phyloP scores from a whole-genome alignment of 2,888 invertebrate species.

The Oegoconia quadripuncta region DNA sequence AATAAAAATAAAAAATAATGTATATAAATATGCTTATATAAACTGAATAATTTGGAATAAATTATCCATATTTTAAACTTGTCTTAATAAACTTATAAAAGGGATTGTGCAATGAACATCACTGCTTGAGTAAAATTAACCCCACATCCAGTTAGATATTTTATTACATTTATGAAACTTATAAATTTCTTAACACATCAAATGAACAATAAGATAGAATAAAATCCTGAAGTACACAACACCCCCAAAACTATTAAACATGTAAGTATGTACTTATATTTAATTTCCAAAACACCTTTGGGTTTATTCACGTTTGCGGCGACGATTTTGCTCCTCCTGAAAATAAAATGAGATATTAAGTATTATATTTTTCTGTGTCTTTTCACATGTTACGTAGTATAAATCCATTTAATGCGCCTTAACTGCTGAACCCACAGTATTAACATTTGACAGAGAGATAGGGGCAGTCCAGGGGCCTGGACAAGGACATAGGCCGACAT shows the following conservation, averaged over 20 bases:
- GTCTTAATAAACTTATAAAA: not conserved
- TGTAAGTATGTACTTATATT: conserved; percentile 10
- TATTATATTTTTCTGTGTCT: no score
- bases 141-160: conserved; percentile 36
- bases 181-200: conserved; percentile 21
- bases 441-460: no score
- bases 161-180: conserved; percentile 26
- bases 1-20: no score
- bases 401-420: no score
- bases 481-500: no score
- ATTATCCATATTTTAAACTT: no score
- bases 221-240: conserved; percentile 19
- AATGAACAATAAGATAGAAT: conserved; percentile 13
- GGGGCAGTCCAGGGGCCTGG: no score
- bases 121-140: not conserved
- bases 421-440: no score
- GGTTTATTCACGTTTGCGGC: conserved; percentile 71
- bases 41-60: no score
- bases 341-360: conserved; percentile 23
- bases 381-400: no score
- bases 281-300: conserved; percentile 6
- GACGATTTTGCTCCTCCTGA: conserved; percentile 72
- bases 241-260: conserved; percentile 20
- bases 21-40: no score
- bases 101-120: conserved; percentile 1